These are phyloP conservation scores for Neelides sp. DNA, from an alignment of 1,140 invertebrate species.

Conservation along the genomic window DNA sequence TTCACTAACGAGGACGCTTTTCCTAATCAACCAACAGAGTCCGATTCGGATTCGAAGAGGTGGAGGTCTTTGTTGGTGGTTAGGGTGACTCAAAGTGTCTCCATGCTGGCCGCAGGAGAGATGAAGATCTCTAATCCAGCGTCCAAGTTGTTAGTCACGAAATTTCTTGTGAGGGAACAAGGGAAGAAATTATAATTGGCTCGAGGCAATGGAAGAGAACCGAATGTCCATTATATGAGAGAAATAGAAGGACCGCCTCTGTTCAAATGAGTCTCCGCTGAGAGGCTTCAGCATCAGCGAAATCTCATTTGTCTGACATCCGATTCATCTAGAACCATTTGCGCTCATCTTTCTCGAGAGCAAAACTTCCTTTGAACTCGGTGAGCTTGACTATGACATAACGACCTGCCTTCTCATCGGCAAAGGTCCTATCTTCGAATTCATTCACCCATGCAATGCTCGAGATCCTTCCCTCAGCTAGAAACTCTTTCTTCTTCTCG, in stretches of 20 bases:
- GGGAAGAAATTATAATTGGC: conserved; percentile 13
- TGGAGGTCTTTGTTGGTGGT: too few relatives aligned
- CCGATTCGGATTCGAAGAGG: too few relatives aligned
- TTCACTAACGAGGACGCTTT: too few relatives aligned
- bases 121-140: conserved; percentile 5
- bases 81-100: too few relatives aligned
- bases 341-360: conserved; percentile 9
- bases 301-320: conserved; percentile 15
- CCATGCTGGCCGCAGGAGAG: too few relatives aligned
- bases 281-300: conserved; percentile 14
- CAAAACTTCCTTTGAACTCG: conserved; percentile 12
- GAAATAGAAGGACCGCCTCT: conserved; percentile 5
- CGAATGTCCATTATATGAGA: conserved; percentile 13
- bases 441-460: too few relatives aligned
- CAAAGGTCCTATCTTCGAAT: not conserved
- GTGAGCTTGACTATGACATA: conserved; percentile 9
- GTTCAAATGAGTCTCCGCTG: conserved; percentile 11
- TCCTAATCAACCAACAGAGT: too few relatives aligned
- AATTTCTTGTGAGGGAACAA: conserved; percentile 6
- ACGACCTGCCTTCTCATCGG: not conserved
- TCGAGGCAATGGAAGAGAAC: conserved; percentile 9
- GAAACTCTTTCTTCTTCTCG: too few relatives aligned
- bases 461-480: too few relatives aligned
- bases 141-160: conserved; percentile 9
- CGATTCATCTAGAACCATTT: conserved; percentile 14